phyloP scores from a whole-genome alignment of 2,888 invertebrate genomes.

The Coleophora deauratella region DNA sequence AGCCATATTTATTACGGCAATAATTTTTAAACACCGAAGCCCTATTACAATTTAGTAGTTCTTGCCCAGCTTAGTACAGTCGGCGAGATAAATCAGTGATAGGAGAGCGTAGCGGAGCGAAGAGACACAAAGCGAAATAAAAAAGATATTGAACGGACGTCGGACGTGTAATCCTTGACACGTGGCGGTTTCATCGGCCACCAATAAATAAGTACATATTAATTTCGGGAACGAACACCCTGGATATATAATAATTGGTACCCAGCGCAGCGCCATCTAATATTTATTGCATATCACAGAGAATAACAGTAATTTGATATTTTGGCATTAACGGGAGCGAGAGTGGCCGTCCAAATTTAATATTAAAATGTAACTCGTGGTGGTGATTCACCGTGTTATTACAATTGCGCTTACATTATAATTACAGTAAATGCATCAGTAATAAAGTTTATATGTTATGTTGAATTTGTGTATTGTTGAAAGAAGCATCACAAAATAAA shows the following conservation, averaged over 20 bases:
- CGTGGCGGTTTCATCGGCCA: constrained; percentile 62
- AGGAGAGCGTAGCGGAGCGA: background rate
- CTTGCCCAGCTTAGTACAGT: constrained; percentile 12
- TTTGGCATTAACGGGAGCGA: too few species aligned
- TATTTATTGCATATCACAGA: constrained; percentile 60
- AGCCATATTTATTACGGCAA: constrained; percentile 48
- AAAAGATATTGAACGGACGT: constrained; percentile 26
- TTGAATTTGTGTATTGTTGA: too few species aligned
- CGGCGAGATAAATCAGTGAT: background rate
- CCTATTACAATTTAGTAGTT: constrained; percentile 47
- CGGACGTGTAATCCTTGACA: constrained; percentile 48
- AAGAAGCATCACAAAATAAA: too few species aligned
- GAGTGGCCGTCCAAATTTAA: constrained; percentile 29
- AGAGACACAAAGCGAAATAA: background rate
- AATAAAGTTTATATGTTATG: too few species aligned
- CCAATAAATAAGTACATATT: constrained; percentile 64
- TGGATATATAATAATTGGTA: constrained; percentile 50
- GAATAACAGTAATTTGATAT: constrained; percentile 54
- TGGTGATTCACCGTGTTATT: constrained; percentile 29
- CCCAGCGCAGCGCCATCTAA: constrained; percentile 46
- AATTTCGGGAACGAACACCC: constrained; percentile 43
- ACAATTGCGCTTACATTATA: constrained; percentile 1
- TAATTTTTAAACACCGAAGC: constrained; percentile 41
- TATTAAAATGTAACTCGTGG: constrained; percentile 31
- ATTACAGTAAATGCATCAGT: too few species aligned